Conservation (phyloP, 2,888 invertebrate genomes). For the Thysanoteuthis rhombus region DNA sequence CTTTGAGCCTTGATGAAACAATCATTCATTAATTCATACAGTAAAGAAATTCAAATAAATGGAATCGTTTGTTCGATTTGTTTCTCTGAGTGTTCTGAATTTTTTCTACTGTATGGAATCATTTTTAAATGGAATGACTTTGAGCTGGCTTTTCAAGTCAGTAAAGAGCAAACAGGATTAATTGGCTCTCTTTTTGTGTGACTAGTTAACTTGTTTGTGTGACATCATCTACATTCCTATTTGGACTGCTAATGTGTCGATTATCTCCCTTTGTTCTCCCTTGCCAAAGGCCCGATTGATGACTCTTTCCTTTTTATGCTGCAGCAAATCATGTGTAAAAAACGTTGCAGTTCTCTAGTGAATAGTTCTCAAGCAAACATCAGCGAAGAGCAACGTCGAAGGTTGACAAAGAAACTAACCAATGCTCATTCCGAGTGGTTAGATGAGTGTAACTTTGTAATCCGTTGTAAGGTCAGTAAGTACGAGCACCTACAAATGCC, state of each 20-base stretch:
- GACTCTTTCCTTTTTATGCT: slow-evolving; percentile 21
- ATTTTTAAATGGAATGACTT: too few species aligned
- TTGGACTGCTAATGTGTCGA: neutral
- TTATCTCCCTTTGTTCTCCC: neutral
- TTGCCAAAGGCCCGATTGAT: neutral
- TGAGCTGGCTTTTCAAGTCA: too few species aligned
- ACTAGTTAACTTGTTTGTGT: too few species aligned
- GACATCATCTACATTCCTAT: neutral
- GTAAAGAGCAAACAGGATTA: too few species aligned
- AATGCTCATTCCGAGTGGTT: neutral
- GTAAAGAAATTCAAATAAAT: too few species aligned
- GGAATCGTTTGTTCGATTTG: too few species aligned
- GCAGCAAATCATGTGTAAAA: slow-evolving; percentile 25
- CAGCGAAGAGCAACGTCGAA: neutral
- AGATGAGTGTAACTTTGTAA: slow-evolving; percentile 25
- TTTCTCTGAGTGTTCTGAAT: too few species aligned
- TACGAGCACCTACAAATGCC: neutral
- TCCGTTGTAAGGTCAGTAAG: slow-evolving; percentile 31
- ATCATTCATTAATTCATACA: too few species aligned
- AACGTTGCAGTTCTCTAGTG: neutral
- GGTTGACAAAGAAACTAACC: neutral
- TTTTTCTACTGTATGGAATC: too few species aligned
- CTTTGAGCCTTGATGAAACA: too few species aligned
- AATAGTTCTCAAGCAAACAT: neutral
- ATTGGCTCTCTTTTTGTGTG: too few species aligned